phyloP scores from a whole-genome alignment of 2,888 invertebrate genomes.

The Corbicula japonica region DNA sequence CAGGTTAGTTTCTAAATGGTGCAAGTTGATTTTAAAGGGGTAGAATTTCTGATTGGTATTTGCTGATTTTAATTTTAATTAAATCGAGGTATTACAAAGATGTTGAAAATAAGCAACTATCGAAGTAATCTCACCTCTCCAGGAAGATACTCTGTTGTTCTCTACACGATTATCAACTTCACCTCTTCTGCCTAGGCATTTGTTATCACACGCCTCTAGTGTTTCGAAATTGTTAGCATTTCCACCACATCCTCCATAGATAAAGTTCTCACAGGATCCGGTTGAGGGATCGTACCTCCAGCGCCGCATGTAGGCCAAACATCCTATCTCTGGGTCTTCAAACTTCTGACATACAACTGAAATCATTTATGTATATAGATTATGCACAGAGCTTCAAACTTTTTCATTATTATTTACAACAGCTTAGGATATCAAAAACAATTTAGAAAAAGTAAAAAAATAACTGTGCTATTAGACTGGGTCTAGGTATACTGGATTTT shows the following conservation, averaged over 20 bases:
- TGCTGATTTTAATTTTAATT: too few species aligned
- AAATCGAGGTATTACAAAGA: too few species aligned
- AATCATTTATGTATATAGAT: background rate
- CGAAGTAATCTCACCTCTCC: conserved; percentile 56
- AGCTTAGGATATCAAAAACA: too few species aligned
- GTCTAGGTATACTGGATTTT: too few species aligned
- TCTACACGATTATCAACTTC: conserved; percentile 12
- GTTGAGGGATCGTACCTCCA: conserved; percentile 90
- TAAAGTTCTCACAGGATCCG: conserved; percentile 91
- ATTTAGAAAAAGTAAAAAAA: too few species aligned
- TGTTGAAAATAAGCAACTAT: too few species aligned
- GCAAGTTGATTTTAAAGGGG: too few species aligned
- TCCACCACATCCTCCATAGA: conserved; percentile 94
- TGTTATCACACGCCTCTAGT: conserved; percentile 64
- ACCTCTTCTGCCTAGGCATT: conserved; percentile 51
- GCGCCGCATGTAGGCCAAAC: conserved; percentile 64
- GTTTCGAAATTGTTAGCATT: conserved; percentile 91
- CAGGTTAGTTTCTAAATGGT: too few species aligned
- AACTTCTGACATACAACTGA: conserved; percentile 69
- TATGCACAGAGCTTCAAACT: too few species aligned
- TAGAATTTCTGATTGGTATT: too few species aligned
- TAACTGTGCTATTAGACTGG: too few species aligned
- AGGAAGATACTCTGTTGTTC: conserved; percentile 44
- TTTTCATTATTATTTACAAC: too few species aligned
- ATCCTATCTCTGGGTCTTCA: conserved; percentile 83